Evolutionary conservation across 1,140 invertebrate genomes (phyloP).

Genomic region (Nymphalis io): DNA sequence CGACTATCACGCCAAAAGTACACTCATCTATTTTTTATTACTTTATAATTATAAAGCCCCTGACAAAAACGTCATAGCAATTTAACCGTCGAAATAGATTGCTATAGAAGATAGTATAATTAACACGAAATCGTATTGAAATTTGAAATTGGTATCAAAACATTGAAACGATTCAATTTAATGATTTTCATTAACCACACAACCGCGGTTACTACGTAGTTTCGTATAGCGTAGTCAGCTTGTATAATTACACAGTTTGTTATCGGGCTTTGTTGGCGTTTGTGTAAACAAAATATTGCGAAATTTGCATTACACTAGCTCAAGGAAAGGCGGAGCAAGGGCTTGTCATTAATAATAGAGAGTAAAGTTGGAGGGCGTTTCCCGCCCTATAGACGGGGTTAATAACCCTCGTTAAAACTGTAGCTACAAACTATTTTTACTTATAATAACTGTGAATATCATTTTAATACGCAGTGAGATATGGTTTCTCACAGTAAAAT

Average conservation of each 20-base stretch:
- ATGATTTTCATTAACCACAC: constrained; percentile 26
- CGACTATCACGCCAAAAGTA: too few species aligned
- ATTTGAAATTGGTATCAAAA: constrained; percentile 22
- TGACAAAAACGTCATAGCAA: too few species aligned
- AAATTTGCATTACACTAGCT: constrained; percentile 74
- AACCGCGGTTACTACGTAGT: constrained; percentile 21
- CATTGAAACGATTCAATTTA: constrained; percentile 30
- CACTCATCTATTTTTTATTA: too few species aligned
- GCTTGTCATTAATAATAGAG: constrained; percentile 78
- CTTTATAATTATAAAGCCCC: too few species aligned
- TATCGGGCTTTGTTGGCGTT: constrained; percentile 45
- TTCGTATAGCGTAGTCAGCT: constrained; percentile 31
- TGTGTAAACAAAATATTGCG: constrained; percentile 70
- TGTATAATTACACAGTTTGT: constrained; percentile 49
- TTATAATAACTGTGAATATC: constrained; percentile 57
- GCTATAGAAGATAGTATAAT: not conserved
- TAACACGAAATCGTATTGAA: constrained; percentile 2
- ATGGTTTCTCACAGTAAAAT: too few species aligned
- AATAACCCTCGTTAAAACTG: constrained; percentile 69
- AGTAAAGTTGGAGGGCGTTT: constrained; percentile 69
- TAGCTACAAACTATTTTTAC: constrained; percentile 50
- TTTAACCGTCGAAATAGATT: not conserved
- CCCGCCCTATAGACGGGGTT: constrained; percentile 66
- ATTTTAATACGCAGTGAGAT: constrained; percentile 18
- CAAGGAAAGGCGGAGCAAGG: constrained; percentile 65